Base-by-base conservation (phyloP, 2,888 invertebrate species). In the Acronicta alni region DNA sequence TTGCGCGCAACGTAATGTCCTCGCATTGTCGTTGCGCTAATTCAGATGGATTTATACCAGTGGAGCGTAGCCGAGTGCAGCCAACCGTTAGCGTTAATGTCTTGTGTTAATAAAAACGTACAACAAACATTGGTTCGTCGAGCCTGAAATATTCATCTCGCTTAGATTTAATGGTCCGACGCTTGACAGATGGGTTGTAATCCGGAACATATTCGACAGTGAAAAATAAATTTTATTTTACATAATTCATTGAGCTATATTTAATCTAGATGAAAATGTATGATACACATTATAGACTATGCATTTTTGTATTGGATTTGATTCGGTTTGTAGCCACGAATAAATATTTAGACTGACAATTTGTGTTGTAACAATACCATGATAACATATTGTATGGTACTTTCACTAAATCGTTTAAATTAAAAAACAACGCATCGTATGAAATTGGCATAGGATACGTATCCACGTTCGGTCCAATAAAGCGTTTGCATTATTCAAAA, bases 401-500 rank as follows among this genome's bases (percentile, higher is more conserved):
- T 67, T 64, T 57, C 42, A 71, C 68, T 54, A 66, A 68, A 75
- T 67, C 39, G 54, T 44, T 52, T 59, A 47, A 77, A 81, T 82
- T 81, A 82, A 82, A 80, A 87, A 83, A 83, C 80, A 82, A 83
- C 80, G 82, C 72, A 55, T 57, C 53, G 58, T 52, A 65, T 58
- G 62, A 74, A 77, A 85, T 82, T 79, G 39, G 35, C 35, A 81
- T 77, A 80, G 81, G 78, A 80, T 77, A 75, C 62, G 64, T 70
- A 65, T 82, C 79, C 80, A 78, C 85, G 80, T 84, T 84, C 83
- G 72, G 77, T 83, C 81, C 88, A 89, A 91, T 90, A 90, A 89
- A 87, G 85, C 83, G 81, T 87, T 87, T 92, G 88, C 89, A 92
- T 93, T 89, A 92, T 92, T 91, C 91, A 92, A 89, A 89, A 89